Evolutionary conservation across 2,888 invertebrate genomes (phyloP).

Genomic region (Melanargia galathea): DNA sequence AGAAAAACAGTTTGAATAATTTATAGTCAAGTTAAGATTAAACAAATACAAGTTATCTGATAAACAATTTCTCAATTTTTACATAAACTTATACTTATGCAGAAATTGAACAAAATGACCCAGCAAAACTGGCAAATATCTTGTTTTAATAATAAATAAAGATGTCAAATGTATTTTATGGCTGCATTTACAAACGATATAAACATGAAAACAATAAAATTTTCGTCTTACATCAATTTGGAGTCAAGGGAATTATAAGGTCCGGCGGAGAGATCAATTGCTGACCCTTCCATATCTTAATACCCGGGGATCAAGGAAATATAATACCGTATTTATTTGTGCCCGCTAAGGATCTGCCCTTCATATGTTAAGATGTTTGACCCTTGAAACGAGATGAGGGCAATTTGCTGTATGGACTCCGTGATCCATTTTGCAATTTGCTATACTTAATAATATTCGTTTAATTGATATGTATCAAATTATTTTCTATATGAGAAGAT

Average conservation of each 20-base stretch:
- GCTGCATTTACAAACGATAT: neutral
- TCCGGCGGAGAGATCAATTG: conserved; percentile 53
- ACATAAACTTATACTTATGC: too few species aligned
- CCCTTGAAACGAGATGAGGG: conserved; percentile 70
- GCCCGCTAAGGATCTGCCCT: conserved; percentile 73
- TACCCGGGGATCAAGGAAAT: conserved; percentile 75
- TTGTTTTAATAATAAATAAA: too few species aligned
- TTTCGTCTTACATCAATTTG: conserved; percentile 60
- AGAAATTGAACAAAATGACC: neutral
- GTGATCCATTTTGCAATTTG: conserved; percentile 47
- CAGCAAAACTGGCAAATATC: neutral
- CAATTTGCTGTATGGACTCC: conserved; percentile 71
- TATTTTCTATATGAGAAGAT: neutral
- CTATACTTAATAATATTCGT: conserved; percentile 45
- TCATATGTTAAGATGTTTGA: conserved; percentile 74
- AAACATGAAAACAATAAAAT: conserved; percentile 51
- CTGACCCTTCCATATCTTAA: conserved; percentile 75
- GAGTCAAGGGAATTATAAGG: conserved; percentile 56
- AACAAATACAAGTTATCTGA: too few species aligned
- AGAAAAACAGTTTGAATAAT: too few species aligned
- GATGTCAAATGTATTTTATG: neutral
- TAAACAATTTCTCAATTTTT: too few species aligned
- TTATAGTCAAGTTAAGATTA: too few species aligned
- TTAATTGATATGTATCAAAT: conserved; percentile 5
- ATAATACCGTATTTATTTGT: conserved; percentile 80